These are phyloP conservation scores for Cossypha heuglini DNA, from an alignment of 2,797 vertebrate genomes.

Conservation along the genomic window DNA sequence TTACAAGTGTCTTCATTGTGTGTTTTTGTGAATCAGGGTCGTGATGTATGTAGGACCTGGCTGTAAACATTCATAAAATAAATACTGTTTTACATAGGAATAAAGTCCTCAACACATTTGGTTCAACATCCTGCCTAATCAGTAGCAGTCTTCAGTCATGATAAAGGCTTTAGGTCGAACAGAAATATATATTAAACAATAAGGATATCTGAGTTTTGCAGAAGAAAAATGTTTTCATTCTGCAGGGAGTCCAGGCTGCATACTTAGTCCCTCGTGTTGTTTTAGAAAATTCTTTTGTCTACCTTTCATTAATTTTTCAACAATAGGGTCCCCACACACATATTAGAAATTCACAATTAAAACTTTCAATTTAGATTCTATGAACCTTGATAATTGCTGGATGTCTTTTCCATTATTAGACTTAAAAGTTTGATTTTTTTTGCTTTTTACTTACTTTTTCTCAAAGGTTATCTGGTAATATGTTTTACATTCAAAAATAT, in stretches of 20 bases:
- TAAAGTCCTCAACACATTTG: not conserved
- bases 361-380: not conserved
- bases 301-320: not conserved
- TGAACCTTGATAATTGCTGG: not conserved
- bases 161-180: not conserved
- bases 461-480: not conserved
- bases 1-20: not conserved
- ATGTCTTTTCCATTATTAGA: not conserved
- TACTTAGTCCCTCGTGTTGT: not conserved
- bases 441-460: not conserved
- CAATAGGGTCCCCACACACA: not conserved
- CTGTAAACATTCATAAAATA: not conserved
- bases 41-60: not conserved
- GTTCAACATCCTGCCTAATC: not conserved
- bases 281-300: constrained; percentile 2
- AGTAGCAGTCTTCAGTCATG: not conserved
- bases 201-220: not conserved
- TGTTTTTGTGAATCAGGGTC: not conserved
- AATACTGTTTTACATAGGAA: not conserved
- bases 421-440: not conserved
- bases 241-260: not conserved
- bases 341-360: not conserved
- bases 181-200: not conserved
- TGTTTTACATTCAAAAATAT: not conserved
- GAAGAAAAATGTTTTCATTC: not conserved